Base-by-base conservation (phyloP, 30 jellyfish, hydroid and myxozoan species). In the Pseudorhiza aurosa region DNA sequence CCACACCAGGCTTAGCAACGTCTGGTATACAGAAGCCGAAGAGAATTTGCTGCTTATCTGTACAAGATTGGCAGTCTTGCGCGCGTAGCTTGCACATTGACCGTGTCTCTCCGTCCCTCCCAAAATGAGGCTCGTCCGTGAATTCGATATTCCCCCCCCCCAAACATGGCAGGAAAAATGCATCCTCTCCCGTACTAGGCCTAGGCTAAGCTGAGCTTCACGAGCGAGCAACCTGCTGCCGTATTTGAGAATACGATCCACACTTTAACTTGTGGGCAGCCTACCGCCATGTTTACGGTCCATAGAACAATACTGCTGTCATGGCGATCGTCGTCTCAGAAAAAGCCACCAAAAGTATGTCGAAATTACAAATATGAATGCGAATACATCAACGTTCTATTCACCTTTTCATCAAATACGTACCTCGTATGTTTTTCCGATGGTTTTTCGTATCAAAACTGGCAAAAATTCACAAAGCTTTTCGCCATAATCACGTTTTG, bases 261-360 rank as follows among this genome's bases (percentile, higher is more conserved):
- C n/a, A n/a, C n/a, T n/a, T 7, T 7, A 53, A 14, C 67, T 19
- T 53, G 36, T 19, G 67, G 67, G 37, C 8, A 53, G 67, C 67
- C 67, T 53, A 53, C 36, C 87, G 65, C 76, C 65, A 55, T 74
- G 87, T 74, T 74, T 74, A 74, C 77, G 87, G 65, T 42, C 68
- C 70, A 74, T 40, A 57, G 65, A 74, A 74, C 65, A 53, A 53
- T 53, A 19, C 77, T 26, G 76, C 76, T 55, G 75, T 36, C 76
- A 74, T 51, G 75, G 68, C 87, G 45, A 74, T 74, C 2, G 65
- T 1, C 5, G 29, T 4, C n/a, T 53, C 24, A 35, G 67, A 53
- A 18, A 19, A 22, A 53, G 67, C 67, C 2, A n/a, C 67, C 37
- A 1, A 53, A 53, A 14, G 36, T 14, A 2, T 53, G 19, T n/a